These are phyloP conservation scores for Acheta domesticus DNA, from an alignment of 2,888 invertebrate genomes.

Conservation along the genomic window DNA sequence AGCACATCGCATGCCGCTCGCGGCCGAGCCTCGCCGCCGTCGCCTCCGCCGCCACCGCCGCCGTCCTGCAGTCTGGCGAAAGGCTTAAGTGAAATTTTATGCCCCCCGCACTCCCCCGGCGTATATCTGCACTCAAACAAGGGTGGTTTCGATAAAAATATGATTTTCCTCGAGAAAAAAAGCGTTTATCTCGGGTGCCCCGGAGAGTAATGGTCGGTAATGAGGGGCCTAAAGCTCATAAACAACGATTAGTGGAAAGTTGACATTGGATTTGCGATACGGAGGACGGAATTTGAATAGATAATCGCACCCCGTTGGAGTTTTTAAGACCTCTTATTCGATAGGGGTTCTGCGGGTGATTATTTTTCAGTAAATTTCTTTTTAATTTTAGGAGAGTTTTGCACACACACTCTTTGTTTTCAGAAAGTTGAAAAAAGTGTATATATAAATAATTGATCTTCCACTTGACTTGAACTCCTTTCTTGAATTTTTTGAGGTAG, in stretches of 20 bases:
- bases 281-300: background rate
- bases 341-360: background rate
- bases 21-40: background rate
- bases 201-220: background rate
- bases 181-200: background rate
- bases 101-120: background rate
- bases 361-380: background rate
- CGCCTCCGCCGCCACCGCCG: background rate
- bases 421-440: no score
- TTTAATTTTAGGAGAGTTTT: background rate
- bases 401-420: no score
- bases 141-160: slow-evolving; percentile 9
- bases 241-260: background rate
- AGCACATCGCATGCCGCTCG: background rate
- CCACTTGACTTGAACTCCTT: no score
- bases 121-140: background rate
- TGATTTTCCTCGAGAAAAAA: background rate
- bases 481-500: background rate
- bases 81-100: slow-evolving; percentile 2
- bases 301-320: background rate
- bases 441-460: no score
- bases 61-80: background rate
- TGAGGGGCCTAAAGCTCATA: background rate
- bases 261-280: background rate
- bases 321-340: no score